Percentiles rank a stretch among this genome's conserved stretches.
Evolutionary conservation across 2,888 invertebrate species (phyloP).

Genomic region (Microctonus brassicae): DNA sequence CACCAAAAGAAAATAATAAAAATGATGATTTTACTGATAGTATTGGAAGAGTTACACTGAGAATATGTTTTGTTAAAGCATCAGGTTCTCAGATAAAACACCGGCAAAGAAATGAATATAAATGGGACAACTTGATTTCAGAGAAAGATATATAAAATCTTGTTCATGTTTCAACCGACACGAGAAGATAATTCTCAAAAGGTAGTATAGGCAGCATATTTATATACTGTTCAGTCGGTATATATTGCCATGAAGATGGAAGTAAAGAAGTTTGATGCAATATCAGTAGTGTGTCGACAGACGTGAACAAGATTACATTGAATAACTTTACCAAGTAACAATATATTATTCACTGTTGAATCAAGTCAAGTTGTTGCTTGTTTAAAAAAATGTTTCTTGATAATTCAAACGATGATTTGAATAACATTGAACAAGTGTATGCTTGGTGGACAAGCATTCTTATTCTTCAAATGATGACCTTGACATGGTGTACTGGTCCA

Average conservation of each 20-base stretch:
- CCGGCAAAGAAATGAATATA: background rate
- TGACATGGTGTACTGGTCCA: constrained; percentile 56
- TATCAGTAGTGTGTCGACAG: background rate
- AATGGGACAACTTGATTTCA: constrained; percentile 1
- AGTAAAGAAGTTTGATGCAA: too few species aligned
- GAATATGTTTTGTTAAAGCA: too few species aligned
- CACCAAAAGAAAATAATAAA: too few species aligned
- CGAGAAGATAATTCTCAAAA: constrained; percentile 1
- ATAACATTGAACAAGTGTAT: constrained; percentile 50
- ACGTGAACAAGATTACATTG: background rate
- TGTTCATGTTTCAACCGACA: background rate
- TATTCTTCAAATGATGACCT: constrained; percentile 53
- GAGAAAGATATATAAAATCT: constrained; percentile 6
- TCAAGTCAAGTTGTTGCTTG: background rate
- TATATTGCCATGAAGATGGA: too few species aligned
- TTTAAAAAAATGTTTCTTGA: constrained; percentile 34
- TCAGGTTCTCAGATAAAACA: background rate
- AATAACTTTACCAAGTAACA: background rate
- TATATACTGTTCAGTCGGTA: background rate
- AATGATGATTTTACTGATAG: too few species aligned
- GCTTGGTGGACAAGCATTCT: constrained; percentile 55
- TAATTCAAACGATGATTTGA: constrained; percentile 11
- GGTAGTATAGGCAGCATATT: background rate
- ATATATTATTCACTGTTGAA: background rate
- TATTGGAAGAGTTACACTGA: too few species aligned